Conservation (phyloP, 2,888 invertebrate species). For the Agriopis marginaria region DNA sequence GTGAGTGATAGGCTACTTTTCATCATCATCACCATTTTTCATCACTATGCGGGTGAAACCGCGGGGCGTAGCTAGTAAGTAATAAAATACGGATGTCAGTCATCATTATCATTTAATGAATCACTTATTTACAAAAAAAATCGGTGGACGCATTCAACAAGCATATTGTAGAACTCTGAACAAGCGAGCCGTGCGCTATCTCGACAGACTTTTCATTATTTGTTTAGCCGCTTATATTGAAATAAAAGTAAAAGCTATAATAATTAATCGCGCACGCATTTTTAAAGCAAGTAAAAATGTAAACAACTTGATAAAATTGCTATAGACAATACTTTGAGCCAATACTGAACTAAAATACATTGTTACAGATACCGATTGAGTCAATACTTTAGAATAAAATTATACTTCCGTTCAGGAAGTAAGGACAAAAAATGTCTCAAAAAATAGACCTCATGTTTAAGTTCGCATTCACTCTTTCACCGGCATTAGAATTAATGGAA, state of each 20-base stretch:
- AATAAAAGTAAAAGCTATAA: conserved; percentile 24
- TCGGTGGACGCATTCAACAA: conserved; percentile 80
- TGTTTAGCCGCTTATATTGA: conserved; percentile 45
- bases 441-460: conserved; percentile 46
- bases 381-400: conserved; percentile 43
- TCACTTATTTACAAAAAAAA: conserved; percentile 80
- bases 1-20: no score
- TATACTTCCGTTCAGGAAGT: conserved; percentile 36
- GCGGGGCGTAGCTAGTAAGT: not conserved
- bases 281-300: conserved; percentile 38
- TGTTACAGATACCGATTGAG: conserved; percentile 36
- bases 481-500: conserved; percentile 19
- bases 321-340: conserved; percentile 76
- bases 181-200: conserved; percentile 57
- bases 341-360: conserved; percentile 72
- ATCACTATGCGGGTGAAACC: no score
- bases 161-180: conserved; percentile 53
- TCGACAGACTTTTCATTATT: conserved; percentile 33
- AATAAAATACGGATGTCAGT: conserved; percentile 65
- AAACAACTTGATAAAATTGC: conserved; percentile 49
- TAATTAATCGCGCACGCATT: conserved; percentile 25
- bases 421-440: conserved; percentile 46
- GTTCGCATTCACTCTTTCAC: conserved; percentile 35
- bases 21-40: no score
- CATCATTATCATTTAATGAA: conserved; percentile 81